These are phyloP conservation scores for Leptinotarsa juncta DNA, from an alignment of 2,888 invertebrate genomes.

Conservation along the genomic window DNA sequence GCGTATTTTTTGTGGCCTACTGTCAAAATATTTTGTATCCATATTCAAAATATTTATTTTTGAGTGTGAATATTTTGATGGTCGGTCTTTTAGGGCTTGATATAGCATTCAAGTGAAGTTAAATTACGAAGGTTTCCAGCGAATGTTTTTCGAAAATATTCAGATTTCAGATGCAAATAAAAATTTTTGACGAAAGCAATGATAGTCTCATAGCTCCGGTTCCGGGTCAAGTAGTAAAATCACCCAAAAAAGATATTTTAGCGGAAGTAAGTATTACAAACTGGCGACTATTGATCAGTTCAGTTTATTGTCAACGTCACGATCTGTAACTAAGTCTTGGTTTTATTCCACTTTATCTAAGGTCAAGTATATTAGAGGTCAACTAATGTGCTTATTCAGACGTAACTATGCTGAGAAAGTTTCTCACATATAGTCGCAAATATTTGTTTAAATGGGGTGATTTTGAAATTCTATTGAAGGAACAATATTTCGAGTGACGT, in stretches of 20 bases:
- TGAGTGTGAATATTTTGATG: too few species aligned
- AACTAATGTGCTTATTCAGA: background rate
- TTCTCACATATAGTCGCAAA: background rate
- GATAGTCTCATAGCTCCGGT: slow-evolving; percentile 27
- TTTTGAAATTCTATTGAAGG: background rate
- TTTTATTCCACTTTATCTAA: slow-evolving; percentile 20
- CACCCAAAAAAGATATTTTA: slow-evolving; percentile 43
- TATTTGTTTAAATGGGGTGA: background rate
- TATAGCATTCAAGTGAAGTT: background rate
- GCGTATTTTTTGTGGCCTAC: too few species aligned
- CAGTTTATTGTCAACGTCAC: too few species aligned
- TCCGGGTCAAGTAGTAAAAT: slow-evolving; percentile 38
- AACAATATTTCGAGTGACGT: background rate
- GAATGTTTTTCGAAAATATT: background rate
- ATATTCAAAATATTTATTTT: too few species aligned
- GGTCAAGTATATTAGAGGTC: slow-evolving; percentile 22
- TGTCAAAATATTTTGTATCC: too few species aligned
- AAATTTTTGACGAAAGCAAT: slow-evolving; percentile 29
- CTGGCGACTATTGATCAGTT: background rate
- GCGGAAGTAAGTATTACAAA: slow-evolving; percentile 45
- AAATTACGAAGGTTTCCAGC: background rate
- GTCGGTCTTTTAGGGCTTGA: background rate
- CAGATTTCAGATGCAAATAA: slow-evolving; percentile 30
- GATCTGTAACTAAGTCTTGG: background rate
- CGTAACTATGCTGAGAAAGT: background rate